These are phyloP conservation scores for Drosophila mayri DNA, from an alignment of 1,140 invertebrate species.

Conservation along the genomic window DNA sequence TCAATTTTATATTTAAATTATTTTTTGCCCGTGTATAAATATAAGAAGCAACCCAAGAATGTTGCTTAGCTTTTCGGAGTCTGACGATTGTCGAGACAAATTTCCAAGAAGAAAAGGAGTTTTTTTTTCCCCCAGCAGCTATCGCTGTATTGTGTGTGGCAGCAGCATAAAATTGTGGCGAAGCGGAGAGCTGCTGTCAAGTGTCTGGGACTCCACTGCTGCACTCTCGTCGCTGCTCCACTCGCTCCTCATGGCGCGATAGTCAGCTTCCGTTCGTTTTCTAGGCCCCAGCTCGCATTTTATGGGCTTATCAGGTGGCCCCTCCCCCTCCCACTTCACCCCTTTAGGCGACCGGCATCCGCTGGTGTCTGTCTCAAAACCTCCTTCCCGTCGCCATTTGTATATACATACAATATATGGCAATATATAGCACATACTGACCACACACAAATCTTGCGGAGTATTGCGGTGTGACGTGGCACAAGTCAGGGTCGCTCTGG, in stretches of 20 bases:
- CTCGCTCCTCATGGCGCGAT: constrained; percentile 20
- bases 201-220: constrained; percentile 24
- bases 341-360: constrained; percentile 38
- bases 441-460: constrained; percentile 24
- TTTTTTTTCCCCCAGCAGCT: constrained; percentile 23
- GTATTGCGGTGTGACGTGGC: constrained; percentile 28
- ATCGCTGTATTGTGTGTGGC: constrained; percentile 30
- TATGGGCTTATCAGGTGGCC: constrained; percentile 44
- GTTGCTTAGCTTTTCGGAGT: constrained; percentile 47
- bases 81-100: constrained; percentile 73
- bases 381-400: constrained; percentile 3
- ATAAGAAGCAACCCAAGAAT: constrained; percentile 27
- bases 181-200: constrained; percentile 23
- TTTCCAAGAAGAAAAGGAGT: constrained; percentile 62
- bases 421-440: constrained; percentile 11
- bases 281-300: constrained; percentile 36
- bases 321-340: neutral
- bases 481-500: constrained; percentile 42
- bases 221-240: constrained; percentile 10
- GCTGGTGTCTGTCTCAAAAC: constrained; percentile 24
- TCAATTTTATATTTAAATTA: no score
- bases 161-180: constrained; percentile 2
- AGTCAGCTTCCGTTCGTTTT: constrained; percentile 44
- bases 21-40: neutral
- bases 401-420: neutral